These are phyloP conservation scores for Falco peregrinus DNA, from an alignment of 2,797 vertebrate species.

Conservation along the genomic window DNA sequence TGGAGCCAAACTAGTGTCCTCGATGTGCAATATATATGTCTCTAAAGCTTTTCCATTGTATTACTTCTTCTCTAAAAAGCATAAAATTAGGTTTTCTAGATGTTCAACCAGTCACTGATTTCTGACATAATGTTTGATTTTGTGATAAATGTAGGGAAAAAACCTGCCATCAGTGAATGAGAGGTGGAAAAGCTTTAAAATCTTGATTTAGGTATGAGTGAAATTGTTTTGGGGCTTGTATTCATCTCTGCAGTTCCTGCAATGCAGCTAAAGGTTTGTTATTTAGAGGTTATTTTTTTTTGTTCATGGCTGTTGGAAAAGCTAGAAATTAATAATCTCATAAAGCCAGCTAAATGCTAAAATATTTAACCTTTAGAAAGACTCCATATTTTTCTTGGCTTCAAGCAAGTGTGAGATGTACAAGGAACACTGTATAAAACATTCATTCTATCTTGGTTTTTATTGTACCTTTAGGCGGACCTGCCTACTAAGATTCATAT, in stretches of 20 bases:
- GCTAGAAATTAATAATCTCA: conserved; percentile 61
- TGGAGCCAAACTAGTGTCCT: neutral
- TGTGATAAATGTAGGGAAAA: neutral
- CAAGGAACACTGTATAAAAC: conserved; percentile 36
- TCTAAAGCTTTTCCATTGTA: neutral
- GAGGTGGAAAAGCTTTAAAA: neutral
- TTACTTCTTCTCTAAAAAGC: neutral
- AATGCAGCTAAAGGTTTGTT: conserved; percentile 40
- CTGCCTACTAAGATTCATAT: neutral
- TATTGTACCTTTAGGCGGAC: conserved; percentile 7
- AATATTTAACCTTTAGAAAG: conserved; percentile 65
- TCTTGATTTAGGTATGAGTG: neutral
- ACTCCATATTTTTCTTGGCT: conserved; percentile 47
- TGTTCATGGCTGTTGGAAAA: conserved; percentile 23
- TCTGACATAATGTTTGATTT: neutral
- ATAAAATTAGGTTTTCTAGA: neutral
- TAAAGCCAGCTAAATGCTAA: conserved; percentile 61
- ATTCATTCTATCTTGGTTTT: conserved; percentile 44
- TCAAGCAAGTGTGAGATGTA: conserved; percentile 18
- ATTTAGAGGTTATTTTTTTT: conserved; percentile 48
- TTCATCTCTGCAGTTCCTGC: neutral
- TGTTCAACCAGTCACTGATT: neutral
- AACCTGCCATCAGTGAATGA: neutral
- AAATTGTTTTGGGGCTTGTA: neutral
- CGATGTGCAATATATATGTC: accelerated